A percentile compares a stretch with the other conserved stretches of the same genome.
Conservation (phyloP, 2,888 invertebrate genomes). For the Spisula subtruncata region DNA sequence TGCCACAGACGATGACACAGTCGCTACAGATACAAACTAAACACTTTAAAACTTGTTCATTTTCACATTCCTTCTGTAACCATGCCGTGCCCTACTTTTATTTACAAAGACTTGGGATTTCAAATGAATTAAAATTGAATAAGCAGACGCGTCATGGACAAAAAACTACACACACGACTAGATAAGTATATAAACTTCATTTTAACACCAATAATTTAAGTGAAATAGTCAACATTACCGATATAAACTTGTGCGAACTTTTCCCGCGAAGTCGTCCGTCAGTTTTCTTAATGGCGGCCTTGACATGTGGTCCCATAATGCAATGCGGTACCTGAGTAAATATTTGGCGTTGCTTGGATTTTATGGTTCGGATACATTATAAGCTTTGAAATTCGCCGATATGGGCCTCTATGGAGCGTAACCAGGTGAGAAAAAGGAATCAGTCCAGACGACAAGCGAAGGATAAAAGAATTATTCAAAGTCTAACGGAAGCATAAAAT, state of each 20-base stretch:
- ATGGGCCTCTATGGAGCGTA: not conserved
- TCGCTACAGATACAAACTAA: not conserved
- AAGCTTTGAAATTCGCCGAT: conserved; percentile 16
- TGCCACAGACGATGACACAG: not conserved
- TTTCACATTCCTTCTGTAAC: conserved; percentile 51
- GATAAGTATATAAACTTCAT: not conserved
- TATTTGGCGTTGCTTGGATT: conserved; percentile 57
- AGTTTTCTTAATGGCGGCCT: conserved; percentile 71
- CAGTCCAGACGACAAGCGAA: not conserved
- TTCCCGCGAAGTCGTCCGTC: conserved; percentile 70
- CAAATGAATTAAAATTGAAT: conserved; percentile 3
- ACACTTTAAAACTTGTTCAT: conserved; percentile 11
- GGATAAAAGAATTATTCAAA: not conserved
- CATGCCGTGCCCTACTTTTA: conserved; percentile 69
- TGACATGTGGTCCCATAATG: conserved; percentile 73
- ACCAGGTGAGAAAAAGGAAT: not conserved
- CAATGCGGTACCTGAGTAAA: conserved; percentile 67
- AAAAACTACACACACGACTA: not conserved
- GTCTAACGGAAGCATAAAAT: not conserved
- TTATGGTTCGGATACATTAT: conserved; percentile 33
- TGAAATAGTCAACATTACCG: conserved; percentile 30
- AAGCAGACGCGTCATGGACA: not conserved
- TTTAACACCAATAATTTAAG: not conserved
- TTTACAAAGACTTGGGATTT: conserved; percentile 60
- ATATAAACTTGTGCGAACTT: conserved; percentile 57